Evolutionary conservation across 2,797 vertebrate genomes (phyloP).

Genomic region (Schizopygopsis malacanthus): DNA sequence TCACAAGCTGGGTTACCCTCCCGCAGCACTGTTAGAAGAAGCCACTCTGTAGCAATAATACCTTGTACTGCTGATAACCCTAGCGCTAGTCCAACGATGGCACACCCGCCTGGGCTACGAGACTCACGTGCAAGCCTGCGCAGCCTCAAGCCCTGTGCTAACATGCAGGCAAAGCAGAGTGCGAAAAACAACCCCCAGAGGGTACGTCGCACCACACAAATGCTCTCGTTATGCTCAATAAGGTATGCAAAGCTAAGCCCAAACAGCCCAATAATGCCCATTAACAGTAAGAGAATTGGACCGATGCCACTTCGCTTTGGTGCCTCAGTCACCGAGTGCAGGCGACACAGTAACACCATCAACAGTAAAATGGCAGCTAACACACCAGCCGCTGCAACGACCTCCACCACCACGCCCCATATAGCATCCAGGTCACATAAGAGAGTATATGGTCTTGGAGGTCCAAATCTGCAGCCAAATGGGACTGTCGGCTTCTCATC

Average conservation of each 20-base stretch:
- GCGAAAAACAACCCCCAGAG: slow-evolving; percentile 93
- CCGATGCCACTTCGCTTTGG: slow-evolving; percentile 91
- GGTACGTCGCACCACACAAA: slow-evolving; percentile 88
- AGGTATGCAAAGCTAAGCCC: slow-evolving; percentile 93
- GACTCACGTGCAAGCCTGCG: slow-evolving; percentile 84
- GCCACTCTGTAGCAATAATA: slow-evolving; percentile 94
- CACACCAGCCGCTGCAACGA: slow-evolving; percentile 84
- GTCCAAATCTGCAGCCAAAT: slow-evolving; percentile 89
- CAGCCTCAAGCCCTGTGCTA: slow-evolving; percentile 90
- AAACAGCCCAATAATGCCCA: slow-evolving; percentile 90
- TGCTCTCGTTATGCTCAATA: slow-evolving; percentile 86
- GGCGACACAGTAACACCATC: slow-evolving; percentile 87
- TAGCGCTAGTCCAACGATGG: slow-evolving; percentile 84
- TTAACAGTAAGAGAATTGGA: slow-evolving; percentile 89
- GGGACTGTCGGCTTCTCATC: slow-evolving; percentile 82
- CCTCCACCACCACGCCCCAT: slow-evolving; percentile 94
- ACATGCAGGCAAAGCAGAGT: slow-evolving; percentile 92
- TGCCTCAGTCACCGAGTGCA: slow-evolving; percentile 89
- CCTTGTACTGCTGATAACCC: slow-evolving; percentile 92
- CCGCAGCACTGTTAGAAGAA: slow-evolving; percentile 91
- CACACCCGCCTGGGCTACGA: slow-evolving; percentile 87
- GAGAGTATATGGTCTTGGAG: slow-evolving; percentile 86
- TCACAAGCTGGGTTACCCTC: slow-evolving; percentile 87
- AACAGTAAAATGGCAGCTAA: slow-evolving; percentile 85
- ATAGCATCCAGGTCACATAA: slow-evolving; percentile 94